Base-by-base conservation (phyloP, 2,888 invertebrate genomes). In the Amphipoea lucens region DNA sequence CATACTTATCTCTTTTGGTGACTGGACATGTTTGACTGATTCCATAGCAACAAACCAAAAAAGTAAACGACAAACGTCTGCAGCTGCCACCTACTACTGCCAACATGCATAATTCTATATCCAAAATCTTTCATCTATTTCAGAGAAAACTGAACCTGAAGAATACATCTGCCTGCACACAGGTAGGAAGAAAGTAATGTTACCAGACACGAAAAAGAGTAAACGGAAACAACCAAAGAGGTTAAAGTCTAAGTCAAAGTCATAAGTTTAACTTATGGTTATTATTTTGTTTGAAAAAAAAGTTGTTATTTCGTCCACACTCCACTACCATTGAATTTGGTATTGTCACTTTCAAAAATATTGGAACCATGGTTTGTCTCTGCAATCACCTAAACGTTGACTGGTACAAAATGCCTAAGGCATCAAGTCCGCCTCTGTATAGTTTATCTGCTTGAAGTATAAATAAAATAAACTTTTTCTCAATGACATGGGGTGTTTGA, bases 141-240 rank as follows among this genome's bases (percentile, higher is more conserved):
- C 88, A 92, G 92, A 87, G 67, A 69, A 57, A 76, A 36, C 3
- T 0, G 72, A 70, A n/a, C 63, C 74, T 36, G 85, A 87, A 48
- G 88, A 92, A 86, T 90, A 90, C 54, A 86, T 91, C 48, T 92
- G 90, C 79, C 80, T 91, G 65, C 92, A 93, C 63, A 78, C 93
- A 51, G 89, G 88, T 40, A 94, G 91, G 76, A 91, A 93, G 83
- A 93, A 92, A 87, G 91, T 92, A 84, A 81, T 91, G 17, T 87
- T 92, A 76, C 84, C 87, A 68, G 80, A 86, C 9, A 67, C 90
- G 45, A 93, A 94, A 77, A 78, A 92, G 48, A 92, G 87, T 65
- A 93, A 91, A 83, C 92, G 93, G 71, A 95, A 92, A 89, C 76
- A 90, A 87, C 93, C 93, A 92, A 95, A 95, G 92, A 93, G 93